Evolutionary conservation across 2,888 invertebrate genomes (phyloP), one percentile per base, ranked within the genome.

Genomic region (Steinernema scapterisci): DNA sequence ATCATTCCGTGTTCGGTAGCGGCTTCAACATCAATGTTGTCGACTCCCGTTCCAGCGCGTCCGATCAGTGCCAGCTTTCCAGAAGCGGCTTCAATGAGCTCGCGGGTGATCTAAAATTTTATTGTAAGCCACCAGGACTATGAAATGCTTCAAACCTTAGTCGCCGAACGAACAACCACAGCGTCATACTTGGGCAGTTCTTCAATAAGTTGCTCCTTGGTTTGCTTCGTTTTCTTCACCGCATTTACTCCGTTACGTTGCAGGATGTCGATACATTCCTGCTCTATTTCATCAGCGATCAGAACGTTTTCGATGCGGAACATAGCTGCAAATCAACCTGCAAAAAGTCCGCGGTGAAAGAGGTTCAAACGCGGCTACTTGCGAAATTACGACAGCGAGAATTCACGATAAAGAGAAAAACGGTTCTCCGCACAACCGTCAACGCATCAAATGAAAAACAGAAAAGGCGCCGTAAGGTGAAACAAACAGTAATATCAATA

Each of bases 21-120:
- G 6, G 94, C 92, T 48, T 91, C 89, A 56, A 94, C 92, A 88
- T 99, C 95, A 79, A 99, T 97, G 89, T 97, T 99, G 89, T 99
- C 99, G 3, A 97, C 95, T 2, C 99, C 99, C 0, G 96, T 97
- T 6, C 97, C 97, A n/a, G 97, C 97, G 56, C 97, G 91, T 16
- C 95, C 97, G 52, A 97, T 93, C 21, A 95, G 93, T 89, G 93
- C 93, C 54, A 97, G 90, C 0, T 92, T 93, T 0, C 92, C 92
- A 27, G 79, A 23, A 16, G 48, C 71, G 1, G 89, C 90, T 74
- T 91, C 91, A 77, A 97, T 91, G 38, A 97, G 92, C 80, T 94
- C 93, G 1, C 74, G 46, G 46, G 82, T 79, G 52, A 79, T 79
- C 81, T 79, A 48, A 97, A 48, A 48, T 95, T 0, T 96, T 94